Evolutionary conservation across 2,888 invertebrate species (phyloP).

Genomic region (Amiota mariae): DNA sequence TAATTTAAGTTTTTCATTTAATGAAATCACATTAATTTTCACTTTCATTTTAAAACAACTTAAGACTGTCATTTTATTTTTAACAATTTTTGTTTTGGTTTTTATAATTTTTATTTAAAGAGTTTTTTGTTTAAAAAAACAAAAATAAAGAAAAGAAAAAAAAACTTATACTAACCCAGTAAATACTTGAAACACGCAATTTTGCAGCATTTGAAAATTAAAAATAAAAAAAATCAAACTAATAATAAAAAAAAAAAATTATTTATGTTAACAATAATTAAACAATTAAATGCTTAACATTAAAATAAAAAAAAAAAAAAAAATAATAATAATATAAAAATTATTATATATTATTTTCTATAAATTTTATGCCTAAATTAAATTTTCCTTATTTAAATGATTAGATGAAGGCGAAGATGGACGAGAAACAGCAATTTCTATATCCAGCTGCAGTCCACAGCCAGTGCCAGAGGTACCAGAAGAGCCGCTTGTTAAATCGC

Average conservation of each 20-base stretch:
- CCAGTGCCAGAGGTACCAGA: conserved; percentile 67
- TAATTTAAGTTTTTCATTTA: not conserved
- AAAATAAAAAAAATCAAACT: not conserved
- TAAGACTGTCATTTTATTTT: conserved; percentile 28
- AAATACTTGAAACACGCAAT: conserved; percentile 57
- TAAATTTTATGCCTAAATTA: conserved; percentile 10
- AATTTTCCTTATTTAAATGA: conserved; percentile 13
- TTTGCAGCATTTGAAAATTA: conserved; percentile 44
- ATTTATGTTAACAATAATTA: not conserved
- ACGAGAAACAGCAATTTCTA: conserved; percentile 70
- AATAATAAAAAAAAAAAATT: too few relatives aligned
- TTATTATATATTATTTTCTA: too few relatives aligned
- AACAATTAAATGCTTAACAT: not conserved
- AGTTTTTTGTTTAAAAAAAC: conserved; percentile 23
- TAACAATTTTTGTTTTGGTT: conserved; percentile 17
- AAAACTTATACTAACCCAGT: conserved; percentile 53
- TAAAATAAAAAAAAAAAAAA: conserved; percentile 29
- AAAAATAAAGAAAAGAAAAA: conserved; percentile 28
- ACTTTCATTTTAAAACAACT: conserved; percentile 40
- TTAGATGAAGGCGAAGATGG: conserved; percentile 71
- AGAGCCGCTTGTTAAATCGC: conserved; percentile 90
- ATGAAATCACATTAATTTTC: conserved; percentile 9
- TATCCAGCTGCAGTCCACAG: conserved; percentile 72
- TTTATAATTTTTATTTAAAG: conserved; percentile 46
- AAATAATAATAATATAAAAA: too few relatives aligned